Evolutionary conservation across 2,888 invertebrate species (phyloP).

Genomic region (Teleiodes luculella): DNA sequence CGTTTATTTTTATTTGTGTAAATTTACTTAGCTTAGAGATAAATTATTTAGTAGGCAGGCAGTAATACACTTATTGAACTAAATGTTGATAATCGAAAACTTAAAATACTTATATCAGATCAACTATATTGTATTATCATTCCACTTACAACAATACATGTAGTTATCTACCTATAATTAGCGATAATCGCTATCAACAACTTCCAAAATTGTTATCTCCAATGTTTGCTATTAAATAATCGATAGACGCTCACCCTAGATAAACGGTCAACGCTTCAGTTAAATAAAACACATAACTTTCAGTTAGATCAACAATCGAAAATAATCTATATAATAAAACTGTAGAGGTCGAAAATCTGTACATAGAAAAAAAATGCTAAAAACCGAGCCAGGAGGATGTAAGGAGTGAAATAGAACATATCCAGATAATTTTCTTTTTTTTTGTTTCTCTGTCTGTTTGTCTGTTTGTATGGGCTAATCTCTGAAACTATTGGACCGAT

Average conservation of each 20-base stretch:
- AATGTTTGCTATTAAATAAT: constrained; percentile 77
- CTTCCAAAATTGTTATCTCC: constrained; percentile 67
- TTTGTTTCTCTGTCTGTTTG: too few relatives aligned
- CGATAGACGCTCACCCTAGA: constrained; percentile 60
- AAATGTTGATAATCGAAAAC: not conserved
- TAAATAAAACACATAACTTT: not conserved
- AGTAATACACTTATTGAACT: too few relatives aligned
- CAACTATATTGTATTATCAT: constrained; percentile 53
- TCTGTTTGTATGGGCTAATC: too few relatives aligned
- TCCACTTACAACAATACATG: constrained; percentile 59
- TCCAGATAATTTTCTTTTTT: too few relatives aligned
- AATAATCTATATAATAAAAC: not conserved
- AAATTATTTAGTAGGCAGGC: too few relatives aligned
- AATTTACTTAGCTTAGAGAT: too few relatives aligned
- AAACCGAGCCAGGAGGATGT: too few relatives aligned
- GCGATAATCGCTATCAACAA: constrained; percentile 65
- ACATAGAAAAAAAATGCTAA: too few relatives aligned
- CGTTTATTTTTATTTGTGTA: too few relatives aligned
- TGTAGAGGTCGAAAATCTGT: too few relatives aligned
- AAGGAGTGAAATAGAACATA: too few relatives aligned
- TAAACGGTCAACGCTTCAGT: constrained; percentile 68
- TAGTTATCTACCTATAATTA: constrained; percentile 74
- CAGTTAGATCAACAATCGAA: not conserved
- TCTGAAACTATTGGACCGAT: too few relatives aligned
- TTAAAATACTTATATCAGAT: not conserved